Evolutionary conservation across 2,888 invertebrate species (phyloP).

Genomic region (Harpalus rubripes): DNA sequence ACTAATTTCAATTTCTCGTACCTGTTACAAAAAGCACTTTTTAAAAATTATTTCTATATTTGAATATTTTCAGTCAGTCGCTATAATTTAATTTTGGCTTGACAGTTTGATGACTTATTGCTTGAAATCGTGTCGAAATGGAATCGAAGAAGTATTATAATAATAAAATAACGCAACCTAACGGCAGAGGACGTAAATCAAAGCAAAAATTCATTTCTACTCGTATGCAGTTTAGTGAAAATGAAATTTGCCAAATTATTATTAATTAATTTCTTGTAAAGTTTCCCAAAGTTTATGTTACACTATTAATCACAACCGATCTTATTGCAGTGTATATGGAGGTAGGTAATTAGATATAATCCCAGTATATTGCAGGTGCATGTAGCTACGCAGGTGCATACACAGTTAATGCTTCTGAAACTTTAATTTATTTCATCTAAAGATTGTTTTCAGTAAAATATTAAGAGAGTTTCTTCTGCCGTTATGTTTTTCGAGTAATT

Average conservation of each 20-base stretch:
- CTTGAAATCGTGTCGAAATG: too few species aligned
- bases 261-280: constrained; percentile 1
- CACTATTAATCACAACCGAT: constrained; percentile 14
- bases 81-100: too few species aligned
- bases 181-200: too few species aligned
- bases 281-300: constrained; percentile 11
- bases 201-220: too few species aligned
- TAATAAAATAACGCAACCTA: too few species aligned
- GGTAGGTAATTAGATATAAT: constrained; percentile 27
- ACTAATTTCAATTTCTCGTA: too few species aligned
- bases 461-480: neutral
- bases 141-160: too few species aligned
- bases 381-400: constrained; percentile 23
- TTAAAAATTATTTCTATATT: too few species aligned
- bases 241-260: neutral
- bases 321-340: neutral
- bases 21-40: too few species aligned
- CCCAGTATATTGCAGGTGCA: constrained; percentile 20
- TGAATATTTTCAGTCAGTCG: too few species aligned
- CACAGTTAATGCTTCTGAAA: neutral
- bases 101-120: too few species aligned
- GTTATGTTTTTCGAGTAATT: neutral
- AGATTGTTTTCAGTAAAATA: neutral
- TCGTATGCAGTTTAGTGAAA: too few species aligned
- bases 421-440: constrained; percentile 9